Conservation (phyloP, 92 coral and sea anemone genomes). For the Parazoanthus atlanticus region DNA sequence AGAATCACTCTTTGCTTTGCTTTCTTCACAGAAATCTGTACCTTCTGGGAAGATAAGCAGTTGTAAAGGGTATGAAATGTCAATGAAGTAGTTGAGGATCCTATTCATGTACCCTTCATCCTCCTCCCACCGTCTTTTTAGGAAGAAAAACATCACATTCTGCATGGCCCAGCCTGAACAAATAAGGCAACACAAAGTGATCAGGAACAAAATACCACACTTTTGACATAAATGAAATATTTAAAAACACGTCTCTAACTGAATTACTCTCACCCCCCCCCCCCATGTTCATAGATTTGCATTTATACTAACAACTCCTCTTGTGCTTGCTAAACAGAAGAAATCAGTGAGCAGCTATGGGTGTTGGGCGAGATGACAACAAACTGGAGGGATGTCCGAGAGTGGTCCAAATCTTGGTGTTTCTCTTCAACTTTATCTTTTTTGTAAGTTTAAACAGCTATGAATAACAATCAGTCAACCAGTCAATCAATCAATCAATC, state of each 20-base stretch:
- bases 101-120: conserved; percentile 80
- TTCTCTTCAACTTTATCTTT: conserved; percentile 82
- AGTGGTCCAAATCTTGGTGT: conserved; percentile 70
- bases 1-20: conserved; percentile 73
- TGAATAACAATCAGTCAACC: neutral
- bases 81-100: conserved; percentile 79
- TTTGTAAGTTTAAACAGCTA: conserved; percentile 59
- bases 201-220: neutral
- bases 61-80: conserved; percentile 77
- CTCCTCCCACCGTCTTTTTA: conserved; percentile 87
- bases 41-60: conserved; percentile 98
- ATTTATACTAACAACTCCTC: neutral
- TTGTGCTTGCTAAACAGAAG: neutral
- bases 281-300: neutral
- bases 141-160: conserved; percentile 83
- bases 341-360: neutral
- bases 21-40: conserved; percentile 70
- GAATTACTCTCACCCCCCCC: too few species aligned
- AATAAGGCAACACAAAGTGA: neutral
- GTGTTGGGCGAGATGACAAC: neutral
- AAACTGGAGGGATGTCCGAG: conserved; percentile 66
- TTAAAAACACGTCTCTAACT: neutral
- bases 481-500: neutral
- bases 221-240: neutral
- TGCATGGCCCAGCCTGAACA: conserved; percentile 99